Conservation (phyloP, 2,113 vertebrate species). For the Struthio camelus region DNA sequence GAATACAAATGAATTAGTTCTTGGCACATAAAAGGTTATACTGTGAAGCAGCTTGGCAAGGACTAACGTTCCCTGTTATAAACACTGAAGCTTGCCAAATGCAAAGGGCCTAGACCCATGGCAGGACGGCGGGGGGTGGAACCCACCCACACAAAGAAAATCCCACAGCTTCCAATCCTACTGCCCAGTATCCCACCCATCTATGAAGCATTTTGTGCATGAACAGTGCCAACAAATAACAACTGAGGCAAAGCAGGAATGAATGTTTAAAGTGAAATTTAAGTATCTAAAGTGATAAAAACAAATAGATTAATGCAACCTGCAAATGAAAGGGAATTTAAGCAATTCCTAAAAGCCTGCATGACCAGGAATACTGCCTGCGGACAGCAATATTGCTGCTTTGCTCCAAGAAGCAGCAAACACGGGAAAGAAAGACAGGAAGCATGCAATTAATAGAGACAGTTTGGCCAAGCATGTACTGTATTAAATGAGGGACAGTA, state of each 20-base stretch:
- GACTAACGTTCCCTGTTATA: not conserved
- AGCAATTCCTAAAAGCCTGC: not conserved
- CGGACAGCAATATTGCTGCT: fast-evolving
- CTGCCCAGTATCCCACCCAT: not conserved
- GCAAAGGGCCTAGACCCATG: not conserved
- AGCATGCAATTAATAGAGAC: not conserved
- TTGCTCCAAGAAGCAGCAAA: not conserved
- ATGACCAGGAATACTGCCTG: not conserved
- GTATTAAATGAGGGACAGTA: not conserved
- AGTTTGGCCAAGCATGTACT: not conserved
- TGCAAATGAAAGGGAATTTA: too few species aligned
- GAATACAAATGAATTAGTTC: not conserved
- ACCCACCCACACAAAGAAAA: too few species aligned
- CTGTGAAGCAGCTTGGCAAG: not conserved
- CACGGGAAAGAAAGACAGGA: too few species aligned
- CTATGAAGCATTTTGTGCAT: fast-evolving
- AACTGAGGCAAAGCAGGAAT: not conserved
- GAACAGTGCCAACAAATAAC: not conserved
- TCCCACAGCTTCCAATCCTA: not conserved
- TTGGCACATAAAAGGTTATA: not conserved
- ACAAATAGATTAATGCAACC: not conserved
- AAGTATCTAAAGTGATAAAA: not conserved
- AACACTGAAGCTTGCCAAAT: not conserved
- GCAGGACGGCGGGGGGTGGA: too few species aligned
- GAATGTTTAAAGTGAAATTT: not conserved